Evolutionary conservation across 2,888 invertebrate species (phyloP), one percentile per base, ranked within the genome.

Genomic region (Stenodera caucasica): DNA sequence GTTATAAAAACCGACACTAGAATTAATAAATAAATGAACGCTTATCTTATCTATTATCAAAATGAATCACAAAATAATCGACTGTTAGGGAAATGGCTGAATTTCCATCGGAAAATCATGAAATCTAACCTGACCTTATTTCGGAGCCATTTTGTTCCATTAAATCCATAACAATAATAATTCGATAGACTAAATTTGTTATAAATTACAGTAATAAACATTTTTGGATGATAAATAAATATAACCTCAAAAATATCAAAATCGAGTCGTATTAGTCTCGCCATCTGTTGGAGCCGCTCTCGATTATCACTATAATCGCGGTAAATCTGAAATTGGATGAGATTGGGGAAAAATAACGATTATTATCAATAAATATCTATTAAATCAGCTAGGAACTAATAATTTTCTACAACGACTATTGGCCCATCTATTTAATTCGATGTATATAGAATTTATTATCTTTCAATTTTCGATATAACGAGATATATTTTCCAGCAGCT

Each of bases 401-500:
- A 21, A 45, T 21, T 18, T 37, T 12, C 45, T 21, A 21, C 21
- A 18, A 21, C 5, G 7, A 8, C 7, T 12, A 11, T 2, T 11
- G 26, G 26, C 4, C 7, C 9, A n/a, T 12, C 4, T 23, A 45
- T 45, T 45, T 45, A 2, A 45, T 67, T 67, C 73, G 77, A 74
- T 85, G 85, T 53, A 85, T 77, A 75, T 84, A 85, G 72, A 81
- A 79, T 23, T 84, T 82, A 64, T 77, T 77, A 67, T 81, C 81
- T 63, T 83, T 84, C 40, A 94, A 82, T 77, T 90, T 88, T 71
- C 93, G 85, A 78, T 91, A 92, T 33, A 94, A 82, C 1, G 89
- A 89, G 67, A 93, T 91, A 78, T 94, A 95, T 81, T 92, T 93
- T 53, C 92, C 89, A 50, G 92, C 93, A 21, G 90, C 87, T 29